Evolutionary conservation across 2,888 invertebrate genomes (phyloP).

Genomic region (Tenthredo mesomela): DNA sequence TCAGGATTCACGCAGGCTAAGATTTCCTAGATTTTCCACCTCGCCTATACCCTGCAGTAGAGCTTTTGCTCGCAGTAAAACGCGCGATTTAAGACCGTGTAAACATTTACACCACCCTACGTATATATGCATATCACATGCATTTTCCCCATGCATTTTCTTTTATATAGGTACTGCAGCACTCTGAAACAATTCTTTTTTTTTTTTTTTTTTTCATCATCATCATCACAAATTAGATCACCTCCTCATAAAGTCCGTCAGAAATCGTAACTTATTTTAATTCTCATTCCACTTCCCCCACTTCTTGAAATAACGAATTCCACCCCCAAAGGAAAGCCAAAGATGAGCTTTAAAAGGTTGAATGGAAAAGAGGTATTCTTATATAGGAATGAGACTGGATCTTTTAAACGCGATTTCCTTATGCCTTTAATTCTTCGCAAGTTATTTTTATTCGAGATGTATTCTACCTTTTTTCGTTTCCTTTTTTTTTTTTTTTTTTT

Average conservation of each 20-base stretch:
- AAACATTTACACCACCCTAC: not conserved
- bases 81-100: not conserved
- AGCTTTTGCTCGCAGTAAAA: not conserved
- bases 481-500: too few species aligned
- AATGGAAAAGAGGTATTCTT: not conserved
- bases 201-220: not conserved
- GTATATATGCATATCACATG: not conserved
- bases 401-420: not conserved
- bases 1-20: not conserved
- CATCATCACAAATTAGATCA: not conserved
- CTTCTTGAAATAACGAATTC: not conserved
- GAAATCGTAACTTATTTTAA: not conserved
- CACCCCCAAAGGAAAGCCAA: not conserved
- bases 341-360: slow-evolving; percentile 28
- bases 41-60: not conserved
- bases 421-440: not conserved
- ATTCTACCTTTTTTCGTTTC: not conserved
- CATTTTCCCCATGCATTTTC: not conserved
- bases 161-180: not conserved
- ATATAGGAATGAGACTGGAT: not conserved
- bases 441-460: slow-evolving; percentile 1
- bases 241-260: not conserved
- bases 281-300: not conserved
- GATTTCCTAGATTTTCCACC: slow-evolving; percentile 2
- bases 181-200: not conserved